These are phyloP conservation scores for Folsomia manolachei DNA, from an alignment of 2,888 invertebrate species.

Conservation along the genomic window DNA sequence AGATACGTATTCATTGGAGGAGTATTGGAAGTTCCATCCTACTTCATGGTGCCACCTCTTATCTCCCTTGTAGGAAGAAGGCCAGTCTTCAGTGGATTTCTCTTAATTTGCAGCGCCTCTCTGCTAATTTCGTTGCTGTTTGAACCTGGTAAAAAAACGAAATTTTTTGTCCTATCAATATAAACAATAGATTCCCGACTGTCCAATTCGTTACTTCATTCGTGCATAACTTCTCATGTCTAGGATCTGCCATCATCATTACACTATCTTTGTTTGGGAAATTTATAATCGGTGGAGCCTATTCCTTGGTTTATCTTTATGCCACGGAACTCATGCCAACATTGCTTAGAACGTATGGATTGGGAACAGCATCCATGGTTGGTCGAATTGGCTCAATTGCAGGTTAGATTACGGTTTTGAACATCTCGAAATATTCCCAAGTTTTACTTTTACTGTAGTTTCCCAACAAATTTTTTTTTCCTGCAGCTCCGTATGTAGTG, in stretches of 20 bases:
- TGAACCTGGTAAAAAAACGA: slow-evolving; percentile 33
- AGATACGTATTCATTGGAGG: slow-evolving; percentile 49
- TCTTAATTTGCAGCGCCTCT: slow-evolving; percentile 41
- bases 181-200: background rate
- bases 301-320: slow-evolving; percentile 47
- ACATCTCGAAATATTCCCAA: no score
- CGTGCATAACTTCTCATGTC: no score
- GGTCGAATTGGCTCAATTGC: slow-evolving; percentile 45
- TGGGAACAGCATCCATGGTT: slow-evolving; percentile 48
- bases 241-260: slow-evolving; percentile 41
- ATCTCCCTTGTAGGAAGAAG: slow-evolving; percentile 42
- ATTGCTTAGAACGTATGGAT: slow-evolving; percentile 46
- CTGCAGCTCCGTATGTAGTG: background rate
- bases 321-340: slow-evolving; percentile 49
- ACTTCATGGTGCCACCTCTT: slow-evolving; percentile 48
- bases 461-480: background rate
- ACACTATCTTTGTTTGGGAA: slow-evolving; percentile 45
- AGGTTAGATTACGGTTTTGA: no score
- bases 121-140: slow-evolving; percentile 41
- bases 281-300: slow-evolving; percentile 48
- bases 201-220: background rate
- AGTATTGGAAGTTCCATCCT: slow-evolving; percentile 48
- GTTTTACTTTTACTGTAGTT: background rate
- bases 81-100: slow-evolving; percentile 44
- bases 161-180: background rate